Conservation (phyloP, 1,140 invertebrate genomes). For the Pachypeltis micranthus region DNA sequence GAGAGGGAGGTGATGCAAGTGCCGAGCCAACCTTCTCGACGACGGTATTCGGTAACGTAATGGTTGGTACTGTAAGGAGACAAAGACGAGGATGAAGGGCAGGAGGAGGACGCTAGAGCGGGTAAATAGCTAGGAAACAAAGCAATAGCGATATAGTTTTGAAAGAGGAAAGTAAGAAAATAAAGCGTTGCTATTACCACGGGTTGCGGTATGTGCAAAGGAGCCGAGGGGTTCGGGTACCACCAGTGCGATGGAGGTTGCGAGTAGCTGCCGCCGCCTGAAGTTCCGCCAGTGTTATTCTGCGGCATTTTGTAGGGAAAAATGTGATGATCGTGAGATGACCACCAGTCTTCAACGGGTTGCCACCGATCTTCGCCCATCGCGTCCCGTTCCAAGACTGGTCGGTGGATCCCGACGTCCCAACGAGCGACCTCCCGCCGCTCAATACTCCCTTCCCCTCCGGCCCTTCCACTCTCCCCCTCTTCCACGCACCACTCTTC, state of each 20-base stretch:
- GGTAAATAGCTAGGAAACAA: no score
- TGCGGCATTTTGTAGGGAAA: slow-evolving; percentile 3
- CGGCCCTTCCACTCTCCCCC: neutral
- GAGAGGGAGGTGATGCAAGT: no score
- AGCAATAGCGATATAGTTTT: no score
- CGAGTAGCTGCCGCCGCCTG: neutral
- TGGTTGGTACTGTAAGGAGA: no score
- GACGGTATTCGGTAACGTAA: no score
- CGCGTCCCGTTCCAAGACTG: slow-evolving; percentile 3
- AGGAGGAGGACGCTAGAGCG: no score
- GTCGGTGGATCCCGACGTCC: slow-evolving; percentile 2
- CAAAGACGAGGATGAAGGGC: no score
- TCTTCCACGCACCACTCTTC: neutral
- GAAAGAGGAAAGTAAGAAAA: no score
- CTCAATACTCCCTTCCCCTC: neutral
- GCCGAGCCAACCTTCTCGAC: no score
- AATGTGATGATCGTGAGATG: neutral
- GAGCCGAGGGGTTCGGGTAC: neutral
- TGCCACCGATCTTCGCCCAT: slow-evolving; percentile 11
- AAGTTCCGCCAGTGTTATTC: neutral
- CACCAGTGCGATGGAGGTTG: slow-evolving; percentile 14
- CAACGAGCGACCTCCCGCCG: neutral
- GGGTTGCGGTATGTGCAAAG: neutral
- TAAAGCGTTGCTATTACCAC: neutral
- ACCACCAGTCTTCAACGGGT: neutral